Evolutionary conservation across 2,888 invertebrate species (phyloP).

Genomic region (Ophion costatus): DNA sequence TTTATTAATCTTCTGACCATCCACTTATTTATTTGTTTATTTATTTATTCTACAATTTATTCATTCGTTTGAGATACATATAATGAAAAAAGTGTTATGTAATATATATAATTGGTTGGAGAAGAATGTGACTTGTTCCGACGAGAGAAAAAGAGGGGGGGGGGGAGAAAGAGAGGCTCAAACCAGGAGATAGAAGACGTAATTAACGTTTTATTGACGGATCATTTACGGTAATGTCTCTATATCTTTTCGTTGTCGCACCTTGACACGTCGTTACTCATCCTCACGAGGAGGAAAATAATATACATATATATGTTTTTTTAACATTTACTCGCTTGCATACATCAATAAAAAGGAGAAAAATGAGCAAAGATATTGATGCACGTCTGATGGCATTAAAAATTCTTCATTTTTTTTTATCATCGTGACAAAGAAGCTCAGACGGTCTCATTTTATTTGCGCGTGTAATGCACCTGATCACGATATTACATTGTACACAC

Average conservation of each 20-base stretch:
- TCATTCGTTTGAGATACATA: no score
- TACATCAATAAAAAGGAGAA: conserved; percentile 1
- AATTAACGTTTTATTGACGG: conserved; percentile 35
- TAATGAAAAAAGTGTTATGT: no score
- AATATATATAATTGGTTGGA: no score
- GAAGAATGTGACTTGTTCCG: not conserved
- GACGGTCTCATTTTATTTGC: conserved; percentile 39
- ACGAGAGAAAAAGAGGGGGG: conserved; percentile 7
- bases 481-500: conserved; percentile 17
- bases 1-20: no score
- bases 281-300: conserved; percentile 7
- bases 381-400: not conserved
- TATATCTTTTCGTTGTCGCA: not conserved
- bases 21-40: no score
- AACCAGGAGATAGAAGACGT: conserved; percentile 13
- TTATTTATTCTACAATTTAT: no score
- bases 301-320: conserved; percentile 11
- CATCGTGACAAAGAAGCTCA: conserved; percentile 20
- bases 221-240: conserved; percentile 34
- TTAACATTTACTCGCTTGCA: not conserved
- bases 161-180: not conserved
- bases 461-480: conserved; percentile 42
- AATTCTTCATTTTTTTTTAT: conserved; percentile 11
- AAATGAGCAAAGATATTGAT: not conserved
- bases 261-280: conserved; percentile 31